A percentile compares a stretch with the other conserved stretches of the same genome.
Conservation (phyloP, 2,113 vertebrate genomes). For the Megaceryle maxima region DNA sequence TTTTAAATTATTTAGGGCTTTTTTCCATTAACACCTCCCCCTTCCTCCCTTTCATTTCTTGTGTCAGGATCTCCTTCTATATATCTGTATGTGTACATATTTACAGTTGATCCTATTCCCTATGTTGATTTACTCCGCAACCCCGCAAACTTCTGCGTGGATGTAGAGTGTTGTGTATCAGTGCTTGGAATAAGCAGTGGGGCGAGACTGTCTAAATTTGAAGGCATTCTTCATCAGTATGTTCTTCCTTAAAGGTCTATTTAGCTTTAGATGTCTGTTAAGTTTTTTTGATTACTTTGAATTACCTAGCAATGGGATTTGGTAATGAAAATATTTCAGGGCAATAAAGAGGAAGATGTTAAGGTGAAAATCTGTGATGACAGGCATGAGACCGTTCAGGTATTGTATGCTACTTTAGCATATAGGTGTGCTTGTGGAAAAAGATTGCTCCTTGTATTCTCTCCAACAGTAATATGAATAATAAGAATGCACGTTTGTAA, state of each 20-base stretch:
- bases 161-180: background rate
- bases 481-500: background rate
- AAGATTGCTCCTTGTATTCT: background rate
- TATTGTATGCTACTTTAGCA: background rate
- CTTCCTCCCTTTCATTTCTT: fast-evolving
- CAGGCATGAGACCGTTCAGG: background rate
- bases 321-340: background rate
- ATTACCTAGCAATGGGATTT: background rate
- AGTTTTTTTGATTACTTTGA: background rate
- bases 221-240: background rate
- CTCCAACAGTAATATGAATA: background rate
- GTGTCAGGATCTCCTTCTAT: background rate
- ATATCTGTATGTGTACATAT: background rate
- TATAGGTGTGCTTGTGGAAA: background rate
- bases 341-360: background rate
- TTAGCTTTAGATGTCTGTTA: background rate
- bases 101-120: background rate
- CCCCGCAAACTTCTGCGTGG: background rate
- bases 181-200: background rate
- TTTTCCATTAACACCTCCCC: background rate
- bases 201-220: background rate
- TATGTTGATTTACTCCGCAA: background rate
- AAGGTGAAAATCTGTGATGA: background rate
- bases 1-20: background rate
- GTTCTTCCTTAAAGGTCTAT: background rate